A percentile compares a stretch with the other conserved stretches of the same genome.
phyloP scores from a whole-genome alignment of 2,113 vertebrate species.

The Mionectes macconnelli region DNA sequence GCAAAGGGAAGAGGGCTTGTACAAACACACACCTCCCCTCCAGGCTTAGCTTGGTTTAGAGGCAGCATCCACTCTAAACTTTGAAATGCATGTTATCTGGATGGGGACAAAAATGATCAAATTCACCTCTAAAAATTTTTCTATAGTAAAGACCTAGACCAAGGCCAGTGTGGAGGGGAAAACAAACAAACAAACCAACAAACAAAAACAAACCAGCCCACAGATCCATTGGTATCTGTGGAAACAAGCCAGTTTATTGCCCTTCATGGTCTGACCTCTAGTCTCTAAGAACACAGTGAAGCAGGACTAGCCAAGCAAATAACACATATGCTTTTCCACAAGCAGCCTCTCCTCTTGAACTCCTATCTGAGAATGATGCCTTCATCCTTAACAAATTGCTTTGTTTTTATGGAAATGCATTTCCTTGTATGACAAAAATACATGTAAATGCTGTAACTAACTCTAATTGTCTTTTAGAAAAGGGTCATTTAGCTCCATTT shows the following conservation, averaged over 20 bases:
- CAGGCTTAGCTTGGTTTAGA: neutral
- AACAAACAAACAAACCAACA: neutral
- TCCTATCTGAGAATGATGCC: neutral
- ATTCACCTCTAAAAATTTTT: neutral
- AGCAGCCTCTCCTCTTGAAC: neutral
- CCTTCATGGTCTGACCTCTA: neutral
- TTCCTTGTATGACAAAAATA: neutral
- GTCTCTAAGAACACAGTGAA: neutral
- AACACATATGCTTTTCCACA: neutral
- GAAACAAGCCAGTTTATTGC: neutral
- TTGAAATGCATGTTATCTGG: neutral
- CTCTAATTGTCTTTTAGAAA: neutral
- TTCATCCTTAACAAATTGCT: neutral
- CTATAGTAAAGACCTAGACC: neutral
- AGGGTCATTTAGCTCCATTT: neutral
- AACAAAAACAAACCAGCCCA: neutral
- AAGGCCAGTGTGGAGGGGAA: accelerated
- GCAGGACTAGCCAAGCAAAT: neutral
- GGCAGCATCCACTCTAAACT: neutral
- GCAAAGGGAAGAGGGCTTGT: neutral
- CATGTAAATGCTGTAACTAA: neutral
- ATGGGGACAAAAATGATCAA: neutral
- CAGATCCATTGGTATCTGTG: neutral
- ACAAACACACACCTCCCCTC: neutral
- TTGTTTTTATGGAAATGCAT: neutral